phyloP scores from a whole-genome alignment of 2,113 vertebrate genomes.

The Oncorhynchus nerka region DNA sequence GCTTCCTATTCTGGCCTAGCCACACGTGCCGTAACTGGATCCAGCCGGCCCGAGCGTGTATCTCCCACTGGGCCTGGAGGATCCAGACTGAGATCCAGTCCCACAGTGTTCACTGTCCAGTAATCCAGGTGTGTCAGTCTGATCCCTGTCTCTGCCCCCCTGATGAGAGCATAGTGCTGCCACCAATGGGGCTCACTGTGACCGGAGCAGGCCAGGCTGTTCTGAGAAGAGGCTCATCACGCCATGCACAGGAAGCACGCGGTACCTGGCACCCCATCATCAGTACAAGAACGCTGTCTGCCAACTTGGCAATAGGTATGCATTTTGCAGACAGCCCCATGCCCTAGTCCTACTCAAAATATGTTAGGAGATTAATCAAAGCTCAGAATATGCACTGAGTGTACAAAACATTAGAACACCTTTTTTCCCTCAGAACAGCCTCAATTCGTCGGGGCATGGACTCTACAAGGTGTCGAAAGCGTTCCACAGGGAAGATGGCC shows the following conservation, averaged over 20 bases:
- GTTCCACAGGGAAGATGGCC: no score
- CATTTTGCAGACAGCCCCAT: neutral
- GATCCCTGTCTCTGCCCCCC: neutral
- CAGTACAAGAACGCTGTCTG: neutral
- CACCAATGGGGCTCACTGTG: constrained; percentile 6
- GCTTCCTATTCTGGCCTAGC: constrained; percentile 5
- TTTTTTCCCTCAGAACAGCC: no score
- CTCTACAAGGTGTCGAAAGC: no score
- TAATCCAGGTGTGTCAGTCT: constrained; percentile 33
- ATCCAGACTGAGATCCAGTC: constrained; percentile 31
- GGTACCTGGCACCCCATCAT: neutral
- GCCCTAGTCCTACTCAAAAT: constrained; percentile 4
- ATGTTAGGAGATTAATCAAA: constrained; percentile 2
- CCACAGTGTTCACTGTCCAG: constrained; percentile 2
- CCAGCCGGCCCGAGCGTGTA: constrained; percentile 4
- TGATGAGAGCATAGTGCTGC: neutral
- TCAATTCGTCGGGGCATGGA: no score
- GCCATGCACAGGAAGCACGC: neutral
- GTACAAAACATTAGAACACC: no score
- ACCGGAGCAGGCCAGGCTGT: neutral
- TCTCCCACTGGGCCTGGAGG: constrained; percentile 29
- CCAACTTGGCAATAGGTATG: constrained; percentile 1
- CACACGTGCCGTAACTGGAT: constrained; percentile 36
- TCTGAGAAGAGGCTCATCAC: constrained; percentile 29
- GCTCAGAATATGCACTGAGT: neutral